These are phyloP conservation scores for Oryzias sinensis DNA, from an alignment of 2,797 vertebrate species.

Conservation along the genomic window DNA sequence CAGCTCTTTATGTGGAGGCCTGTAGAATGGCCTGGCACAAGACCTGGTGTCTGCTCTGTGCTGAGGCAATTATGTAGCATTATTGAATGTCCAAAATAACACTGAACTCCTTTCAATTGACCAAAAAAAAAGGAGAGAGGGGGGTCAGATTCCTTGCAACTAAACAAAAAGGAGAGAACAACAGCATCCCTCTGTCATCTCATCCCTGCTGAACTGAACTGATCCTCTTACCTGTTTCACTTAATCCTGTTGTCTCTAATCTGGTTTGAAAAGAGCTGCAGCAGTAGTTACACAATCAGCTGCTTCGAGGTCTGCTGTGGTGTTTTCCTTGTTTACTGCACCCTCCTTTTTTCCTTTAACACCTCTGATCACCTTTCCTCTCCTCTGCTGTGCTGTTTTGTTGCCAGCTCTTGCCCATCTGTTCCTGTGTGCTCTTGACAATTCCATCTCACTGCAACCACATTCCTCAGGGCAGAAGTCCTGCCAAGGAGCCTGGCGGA, in stretches of 20 bases:
- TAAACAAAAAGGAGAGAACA: slow-evolving; percentile 56
- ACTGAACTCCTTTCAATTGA: slow-evolving; percentile 43
- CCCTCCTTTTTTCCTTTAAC: slow-evolving; percentile 16
- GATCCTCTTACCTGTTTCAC: slow-evolving; percentile 73
- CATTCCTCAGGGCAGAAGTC: slow-evolving; percentile 63
- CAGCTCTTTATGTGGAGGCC: slow-evolving; percentile 61
- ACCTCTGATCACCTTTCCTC: neutral
- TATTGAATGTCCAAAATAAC: slow-evolving; percentile 65
- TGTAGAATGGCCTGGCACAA: slow-evolving; percentile 45
- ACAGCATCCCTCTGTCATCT: slow-evolving; percentile 59
- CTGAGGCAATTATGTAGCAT: slow-evolving; percentile 65
- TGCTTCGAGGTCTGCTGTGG: slow-evolving; percentile 40
- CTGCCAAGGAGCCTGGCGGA: slow-evolving; percentile 39
- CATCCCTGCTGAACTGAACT: slow-evolving; percentile 53
- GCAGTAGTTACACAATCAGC: slow-evolving; percentile 62
- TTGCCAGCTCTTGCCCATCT: slow-evolving; percentile 77
- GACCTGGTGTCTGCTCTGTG: slow-evolving; percentile 57
- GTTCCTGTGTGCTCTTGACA: slow-evolving; percentile 61
- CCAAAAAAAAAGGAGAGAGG: slow-evolving; percentile 42
- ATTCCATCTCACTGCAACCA: slow-evolving; percentile 56
- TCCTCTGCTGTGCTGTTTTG: slow-evolving; percentile 36
- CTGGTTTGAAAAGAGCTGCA: slow-evolving; percentile 53
- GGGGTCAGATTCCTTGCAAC: slow-evolving; percentile 33
- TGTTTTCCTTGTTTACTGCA: slow-evolving; percentile 10
- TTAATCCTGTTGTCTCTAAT: slow-evolving; percentile 72